Conservation (phyloP, 2,888 invertebrate genomes). For the Caenorhabditis sp. region DNA sequence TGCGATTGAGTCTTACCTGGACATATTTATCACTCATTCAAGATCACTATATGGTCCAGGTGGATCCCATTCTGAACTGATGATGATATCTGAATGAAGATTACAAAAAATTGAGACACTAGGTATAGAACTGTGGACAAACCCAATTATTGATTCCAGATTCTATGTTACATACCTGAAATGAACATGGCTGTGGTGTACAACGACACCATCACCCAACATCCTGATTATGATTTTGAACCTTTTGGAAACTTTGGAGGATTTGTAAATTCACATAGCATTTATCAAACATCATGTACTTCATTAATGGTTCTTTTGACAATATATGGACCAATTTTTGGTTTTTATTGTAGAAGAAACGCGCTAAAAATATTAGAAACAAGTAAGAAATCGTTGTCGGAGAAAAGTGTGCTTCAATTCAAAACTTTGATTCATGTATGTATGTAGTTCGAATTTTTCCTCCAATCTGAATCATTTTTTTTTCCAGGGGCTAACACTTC, state of each 20-base stretch:
- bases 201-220: constrained; percentile 14
- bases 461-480: too few species aligned
- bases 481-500: constrained; percentile 24
- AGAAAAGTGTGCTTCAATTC: constrained; percentile 6
- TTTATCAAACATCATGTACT: constrained; percentile 14
- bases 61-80: too few species aligned
- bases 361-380: constrained; percentile 18
- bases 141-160: too few species aligned
- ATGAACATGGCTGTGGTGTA: constrained; percentile 16
- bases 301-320: not conserved
- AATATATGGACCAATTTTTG: constrained; percentile 1
- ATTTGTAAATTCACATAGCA: constrained; percentile 20
- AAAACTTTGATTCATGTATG: constrained; percentile 28
- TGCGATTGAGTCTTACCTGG: too few species aligned
- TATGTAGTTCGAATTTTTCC: too few species aligned
- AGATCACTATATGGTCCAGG: too few species aligned
- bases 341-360: constrained; percentile 14
- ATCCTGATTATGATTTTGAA: constrained; percentile 23
- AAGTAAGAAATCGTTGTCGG: constrained; percentile 6
- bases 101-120: too few species aligned
- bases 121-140: too few species aligned
- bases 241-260: constrained; percentile 22
- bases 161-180: constrained; percentile 26
- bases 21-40: too few species aligned
- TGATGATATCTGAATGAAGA: too few species aligned